These are phyloP conservation scores for Dendrolimus kikuchii DNA, from an alignment of 1,140 invertebrate genomes.

Conservation along the genomic window DNA sequence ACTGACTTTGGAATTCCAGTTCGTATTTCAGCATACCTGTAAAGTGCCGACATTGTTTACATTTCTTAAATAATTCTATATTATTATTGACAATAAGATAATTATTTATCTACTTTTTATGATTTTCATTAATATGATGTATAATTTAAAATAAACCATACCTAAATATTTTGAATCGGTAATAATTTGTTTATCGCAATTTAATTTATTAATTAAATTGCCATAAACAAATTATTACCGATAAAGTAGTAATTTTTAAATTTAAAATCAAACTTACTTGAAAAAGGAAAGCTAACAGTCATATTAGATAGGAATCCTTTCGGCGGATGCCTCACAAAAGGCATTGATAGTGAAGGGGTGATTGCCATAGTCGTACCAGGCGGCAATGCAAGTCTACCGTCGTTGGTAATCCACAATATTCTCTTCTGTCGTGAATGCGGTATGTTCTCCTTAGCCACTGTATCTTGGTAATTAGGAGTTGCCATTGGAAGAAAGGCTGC, in stretches of 20 bases:
- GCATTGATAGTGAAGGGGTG: constrained; percentile 85
- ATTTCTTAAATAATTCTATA: background rate
- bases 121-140: background rate
- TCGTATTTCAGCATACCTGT: constrained; percentile 51
- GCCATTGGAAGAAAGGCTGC: constrained; percentile 52
- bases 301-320: constrained; percentile 89
- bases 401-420: constrained; percentile 86
- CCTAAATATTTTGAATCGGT: too few species aligned
- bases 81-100: background rate
- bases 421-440: constrained; percentile 85
- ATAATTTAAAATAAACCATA: too few species aligned
- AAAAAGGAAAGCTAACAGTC: constrained; percentile 89
- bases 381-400: constrained; percentile 84
- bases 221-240: too few species aligned
- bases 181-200: too few species aligned
- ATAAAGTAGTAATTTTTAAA: too few species aligned
- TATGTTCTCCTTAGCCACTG: constrained; percentile 48
- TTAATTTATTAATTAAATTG: too few species aligned
- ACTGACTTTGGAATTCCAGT: constrained; percentile 55
- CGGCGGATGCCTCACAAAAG: constrained; percentile 86
- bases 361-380: constrained; percentile 86
- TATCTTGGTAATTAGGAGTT: constrained; percentile 35
- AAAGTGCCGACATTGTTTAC: constrained; percentile 16
- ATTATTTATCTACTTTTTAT: background rate
- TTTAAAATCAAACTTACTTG: constrained; percentile 77